Conservation (phyloP, 2,797 vertebrate genomes). For the Poeciliopsis gracilis region DNA sequence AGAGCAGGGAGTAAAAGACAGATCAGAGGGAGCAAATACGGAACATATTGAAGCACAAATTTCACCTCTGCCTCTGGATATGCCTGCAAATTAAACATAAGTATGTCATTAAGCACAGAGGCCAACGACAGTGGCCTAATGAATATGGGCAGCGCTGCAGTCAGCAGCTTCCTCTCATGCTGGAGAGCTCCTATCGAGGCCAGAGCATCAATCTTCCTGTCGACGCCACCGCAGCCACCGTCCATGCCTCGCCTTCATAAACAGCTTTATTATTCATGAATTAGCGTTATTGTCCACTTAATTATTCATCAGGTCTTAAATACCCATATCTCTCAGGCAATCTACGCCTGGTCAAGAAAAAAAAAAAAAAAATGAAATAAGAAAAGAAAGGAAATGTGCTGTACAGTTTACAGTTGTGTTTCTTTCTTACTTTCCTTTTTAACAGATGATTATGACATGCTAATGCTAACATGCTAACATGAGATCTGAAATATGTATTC, state of each 20-base stretch:
- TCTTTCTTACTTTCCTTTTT: neutral
- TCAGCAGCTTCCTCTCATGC: slow-evolving; percentile 54
- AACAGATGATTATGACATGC: neutral
- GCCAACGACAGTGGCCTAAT: slow-evolving; percentile 57
- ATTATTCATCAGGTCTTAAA: slow-evolving; percentile 80
- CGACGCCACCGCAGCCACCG: slow-evolving; percentile 39
- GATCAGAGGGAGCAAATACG: slow-evolving; percentile 9
- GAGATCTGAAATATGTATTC: slow-evolving; percentile 25
- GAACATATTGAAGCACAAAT: slow-evolving; percentile 9
- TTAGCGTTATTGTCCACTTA: slow-evolving; percentile 77
- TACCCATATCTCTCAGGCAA: slow-evolving; percentile 58
- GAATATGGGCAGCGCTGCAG: slow-evolving; percentile 56
- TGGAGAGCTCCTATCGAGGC: slow-evolving; percentile 66
- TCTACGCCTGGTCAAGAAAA: slow-evolving; percentile 61
- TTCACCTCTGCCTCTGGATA: slow-evolving; percentile 51
- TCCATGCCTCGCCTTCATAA: slow-evolving; percentile 62
- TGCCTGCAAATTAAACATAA: slow-evolving; percentile 70
- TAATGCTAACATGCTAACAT: too few relatives aligned
- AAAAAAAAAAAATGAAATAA: slow-evolving; percentile 56
- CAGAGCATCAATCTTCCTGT: slow-evolving; percentile 74
- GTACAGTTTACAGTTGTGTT: slow-evolving; percentile 31
- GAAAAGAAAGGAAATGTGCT: slow-evolving; percentile 52
- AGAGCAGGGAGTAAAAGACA: neutral
- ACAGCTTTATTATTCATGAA: slow-evolving; percentile 77
- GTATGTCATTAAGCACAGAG: slow-evolving; percentile 54